Evolutionary conservation across 2,113 vertebrate species (phyloP), one percentile per base, ranked within the genome.

Genomic region (Gymnocephalus cernua): DNA sequence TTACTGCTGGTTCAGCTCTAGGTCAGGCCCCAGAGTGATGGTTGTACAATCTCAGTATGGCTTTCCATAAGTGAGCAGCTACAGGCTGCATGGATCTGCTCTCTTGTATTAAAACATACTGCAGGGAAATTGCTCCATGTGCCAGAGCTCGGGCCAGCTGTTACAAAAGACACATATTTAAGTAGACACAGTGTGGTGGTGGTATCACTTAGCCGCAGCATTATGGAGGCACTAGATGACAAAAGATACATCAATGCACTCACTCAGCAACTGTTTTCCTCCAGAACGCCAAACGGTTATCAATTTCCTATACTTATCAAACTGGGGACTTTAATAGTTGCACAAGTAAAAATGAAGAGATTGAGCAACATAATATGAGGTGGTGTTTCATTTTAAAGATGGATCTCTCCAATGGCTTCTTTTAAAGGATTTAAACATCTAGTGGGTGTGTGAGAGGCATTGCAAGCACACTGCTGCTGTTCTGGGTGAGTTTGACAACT

Each of bases 131-230:
- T 56, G 8, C 63, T 76, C 53, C 21, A 21, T 58, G 61, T 63
- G 53, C 38, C 48, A 58, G 10, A 58, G 57, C 61, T 44, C 5
- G 6, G 66, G 29, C 3, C 73, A 71, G 66, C 84, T 84, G 59
- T 15, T n/a, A 54, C 51, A 48, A 80, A 74, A 74, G 48, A 77
- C 74, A 77, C 70, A 82, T 48, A 84, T 86, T 88, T 67, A 83
- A 82, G 82, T 25, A 53, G 73, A 57, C 56, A 53, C 74, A 62
- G 38, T 12, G 45, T 14, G 50, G 63, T 19, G 45, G 62, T 79
- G 54, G 56, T 23, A 66, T 76, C 69, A 50, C 15, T 57, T 67
- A 82, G 63, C 56, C 7, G 4, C 47, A 59, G 48, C 63, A 64
- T 51, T 65, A 56, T 32, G 72, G 15, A 51, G 29, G 54, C 57